Evolutionary conservation across 2,113 vertebrate species (phyloP).

Genomic region (Psittacara wagleri): DNA sequence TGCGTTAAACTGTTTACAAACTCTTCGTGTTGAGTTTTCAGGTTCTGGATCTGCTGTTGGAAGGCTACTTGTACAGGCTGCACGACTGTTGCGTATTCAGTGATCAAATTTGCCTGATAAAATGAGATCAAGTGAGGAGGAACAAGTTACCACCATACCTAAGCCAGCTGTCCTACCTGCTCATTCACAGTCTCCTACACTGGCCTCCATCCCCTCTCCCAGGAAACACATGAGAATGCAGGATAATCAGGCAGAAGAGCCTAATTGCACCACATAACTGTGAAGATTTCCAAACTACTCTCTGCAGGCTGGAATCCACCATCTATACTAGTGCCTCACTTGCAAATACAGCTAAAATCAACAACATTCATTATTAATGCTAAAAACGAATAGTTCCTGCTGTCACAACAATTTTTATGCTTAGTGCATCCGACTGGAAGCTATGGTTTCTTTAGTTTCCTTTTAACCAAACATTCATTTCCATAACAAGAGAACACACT

Average conservation of each 20-base stretch:
- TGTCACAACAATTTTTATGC: not conserved
- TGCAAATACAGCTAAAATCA: not conserved
- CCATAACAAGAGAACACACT: not conserved
- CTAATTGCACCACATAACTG: rapidly evolving
- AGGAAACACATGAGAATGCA: rapidly evolving
- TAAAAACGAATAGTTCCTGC: not conserved
- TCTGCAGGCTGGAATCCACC: not conserved
- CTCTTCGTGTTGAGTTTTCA: conserved; percentile 93
- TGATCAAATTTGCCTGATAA: conserved; percentile 89
- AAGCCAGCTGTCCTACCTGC: rapidly evolving
- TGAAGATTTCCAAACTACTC: not conserved
- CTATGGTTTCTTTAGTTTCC: not conserved
- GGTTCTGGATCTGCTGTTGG: conserved; percentile 93
- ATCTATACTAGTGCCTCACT: not conserved
- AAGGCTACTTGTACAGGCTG: conserved; percentile 94
- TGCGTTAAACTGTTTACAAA: conserved; percentile 88
- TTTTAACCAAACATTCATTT: not conserved
- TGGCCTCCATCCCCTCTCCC: not conserved
- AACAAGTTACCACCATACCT: not conserved
- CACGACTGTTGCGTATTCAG: conserved; percentile 86
- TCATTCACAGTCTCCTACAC: rapidly evolving
- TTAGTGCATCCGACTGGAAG: not conserved
- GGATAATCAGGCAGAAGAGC: not conserved
- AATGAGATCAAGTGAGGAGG: not conserved
- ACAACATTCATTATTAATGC: not conserved